Conservation (phyloP, 2,888 invertebrate genomes). For the Brassicogethes aeneus region DNA sequence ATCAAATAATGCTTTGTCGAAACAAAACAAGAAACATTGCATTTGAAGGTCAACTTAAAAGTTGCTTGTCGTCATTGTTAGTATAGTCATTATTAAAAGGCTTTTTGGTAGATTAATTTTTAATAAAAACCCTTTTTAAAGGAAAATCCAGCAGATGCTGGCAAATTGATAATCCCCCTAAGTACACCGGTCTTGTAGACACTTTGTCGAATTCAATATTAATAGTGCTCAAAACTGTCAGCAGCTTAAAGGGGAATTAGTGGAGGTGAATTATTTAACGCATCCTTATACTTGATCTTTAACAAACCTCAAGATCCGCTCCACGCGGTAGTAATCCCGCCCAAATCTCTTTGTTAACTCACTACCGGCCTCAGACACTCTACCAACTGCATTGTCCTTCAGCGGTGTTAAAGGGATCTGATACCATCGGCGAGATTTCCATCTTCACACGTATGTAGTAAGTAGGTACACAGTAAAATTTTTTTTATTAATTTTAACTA, state of each 20-base stretch:
- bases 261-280: conserved; percentile 26
- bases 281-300: conserved; percentile 28
- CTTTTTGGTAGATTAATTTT: too few species aligned
- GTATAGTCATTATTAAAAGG: too few species aligned
- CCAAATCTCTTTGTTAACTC: conserved; percentile 25
- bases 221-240: conserved; percentile 23
- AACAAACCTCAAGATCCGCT: conserved; percentile 19
- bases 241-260: conserved; percentile 25
- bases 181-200: not conserved
- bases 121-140: too few species aligned
- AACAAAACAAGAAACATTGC: too few species aligned
- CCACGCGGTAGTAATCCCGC: conserved; percentile 23
- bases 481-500: too few species aligned
- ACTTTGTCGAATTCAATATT: conserved; percentile 11
- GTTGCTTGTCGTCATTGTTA: too few species aligned
- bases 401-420: too few species aligned
- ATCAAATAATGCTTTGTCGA: too few species aligned
- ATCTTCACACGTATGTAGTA: too few species aligned
- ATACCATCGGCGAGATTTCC: too few species aligned
- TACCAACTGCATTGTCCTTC: not conserved
- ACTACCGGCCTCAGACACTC: not conserved
- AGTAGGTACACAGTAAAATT: too few species aligned
- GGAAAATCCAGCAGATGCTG: not conserved
- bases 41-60: too few species aligned
- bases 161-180: not conserved